These are phyloP conservation scores for Chironomus riparius DNA, from an alignment of 2,888 invertebrate species.

Conservation along the genomic window DNA sequence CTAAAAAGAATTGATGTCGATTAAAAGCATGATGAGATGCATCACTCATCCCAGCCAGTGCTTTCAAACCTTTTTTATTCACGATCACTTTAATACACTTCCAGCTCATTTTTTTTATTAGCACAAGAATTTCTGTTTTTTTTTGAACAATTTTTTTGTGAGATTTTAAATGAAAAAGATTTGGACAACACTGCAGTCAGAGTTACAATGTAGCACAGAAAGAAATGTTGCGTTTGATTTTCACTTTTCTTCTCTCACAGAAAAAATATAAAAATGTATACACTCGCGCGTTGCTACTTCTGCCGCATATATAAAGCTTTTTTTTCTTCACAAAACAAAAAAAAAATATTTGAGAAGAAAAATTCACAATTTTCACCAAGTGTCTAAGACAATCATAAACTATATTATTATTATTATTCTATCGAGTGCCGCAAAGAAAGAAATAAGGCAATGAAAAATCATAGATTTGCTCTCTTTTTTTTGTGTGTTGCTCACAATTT, in stretches of 20 bases:
- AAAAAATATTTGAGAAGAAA: background rate
- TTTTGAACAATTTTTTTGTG: no score
- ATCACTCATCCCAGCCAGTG: background rate
- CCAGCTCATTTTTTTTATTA: no score
- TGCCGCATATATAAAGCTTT: background rate
- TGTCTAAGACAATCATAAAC: background rate
- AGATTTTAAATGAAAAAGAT: background rate
- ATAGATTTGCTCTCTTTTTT: background rate
- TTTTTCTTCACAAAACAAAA: background rate
- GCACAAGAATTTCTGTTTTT: no score
- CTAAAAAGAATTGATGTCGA: background rate
- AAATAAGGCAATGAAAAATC: background rate
- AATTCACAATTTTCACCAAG: background rate
- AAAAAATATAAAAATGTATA: background rate
- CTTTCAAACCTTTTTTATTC: no score
- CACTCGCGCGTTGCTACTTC: background rate
- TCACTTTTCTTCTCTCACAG: constrained; percentile 3
- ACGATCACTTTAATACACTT: no score
- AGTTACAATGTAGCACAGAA: background rate
- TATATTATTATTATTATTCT: background rate
- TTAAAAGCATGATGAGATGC: background rate
- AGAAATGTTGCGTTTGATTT: constrained; percentile 12
- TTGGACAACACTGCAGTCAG: background rate
- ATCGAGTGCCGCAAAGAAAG: background rate
- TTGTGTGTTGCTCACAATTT: background rate